Evolutionary conservation across 2,113 vertebrate species (phyloP).

Genomic region (Bubo bubo): DNA sequence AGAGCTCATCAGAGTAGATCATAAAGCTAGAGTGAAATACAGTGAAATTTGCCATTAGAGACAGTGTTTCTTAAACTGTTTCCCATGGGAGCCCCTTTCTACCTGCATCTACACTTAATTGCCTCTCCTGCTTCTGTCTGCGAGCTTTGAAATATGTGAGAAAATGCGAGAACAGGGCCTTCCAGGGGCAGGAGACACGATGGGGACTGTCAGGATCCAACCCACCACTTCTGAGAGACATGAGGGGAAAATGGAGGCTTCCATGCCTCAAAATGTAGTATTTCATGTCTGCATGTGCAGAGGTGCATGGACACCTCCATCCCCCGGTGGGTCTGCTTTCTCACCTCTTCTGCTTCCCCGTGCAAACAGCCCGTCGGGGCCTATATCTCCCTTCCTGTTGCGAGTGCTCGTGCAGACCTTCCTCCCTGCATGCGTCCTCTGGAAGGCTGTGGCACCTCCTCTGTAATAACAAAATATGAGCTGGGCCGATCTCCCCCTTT

Average conservation of each 20-base stretch:
- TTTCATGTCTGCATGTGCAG: neutral
- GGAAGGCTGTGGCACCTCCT: neutral
- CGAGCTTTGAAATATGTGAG: neutral
- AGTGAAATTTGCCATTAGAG: conserved; percentile 32
- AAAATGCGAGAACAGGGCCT: neutral
- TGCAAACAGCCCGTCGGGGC: fast-evolving
- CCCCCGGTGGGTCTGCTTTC: neutral
- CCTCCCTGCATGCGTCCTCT: neutral
- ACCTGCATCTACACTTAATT: neutral
- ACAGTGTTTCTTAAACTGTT: conserved; percentile 7
- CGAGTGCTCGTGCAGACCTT: fast-evolving
- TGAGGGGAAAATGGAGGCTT: neutral
- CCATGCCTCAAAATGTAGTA: neutral
- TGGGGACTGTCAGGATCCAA: neutral
- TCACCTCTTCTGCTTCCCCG: neutral
- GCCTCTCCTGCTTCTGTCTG: neutral
- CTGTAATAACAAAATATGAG: fast-evolving
- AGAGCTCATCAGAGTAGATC: conserved; percentile 27
- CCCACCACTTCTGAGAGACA: neutral
- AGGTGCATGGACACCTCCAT: fast-evolving
- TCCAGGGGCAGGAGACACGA: neutral
- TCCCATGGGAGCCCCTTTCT: neutral
- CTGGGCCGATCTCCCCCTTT: neutral
- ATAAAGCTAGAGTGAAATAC: conserved; percentile 28
- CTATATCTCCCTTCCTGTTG: fast-evolving